Percentiles rank a stretch among this genome's conserved stretches.
Conservation (phyloP, 2,797 vertebrate genomes). For the Melopsittacus undulatus region DNA sequence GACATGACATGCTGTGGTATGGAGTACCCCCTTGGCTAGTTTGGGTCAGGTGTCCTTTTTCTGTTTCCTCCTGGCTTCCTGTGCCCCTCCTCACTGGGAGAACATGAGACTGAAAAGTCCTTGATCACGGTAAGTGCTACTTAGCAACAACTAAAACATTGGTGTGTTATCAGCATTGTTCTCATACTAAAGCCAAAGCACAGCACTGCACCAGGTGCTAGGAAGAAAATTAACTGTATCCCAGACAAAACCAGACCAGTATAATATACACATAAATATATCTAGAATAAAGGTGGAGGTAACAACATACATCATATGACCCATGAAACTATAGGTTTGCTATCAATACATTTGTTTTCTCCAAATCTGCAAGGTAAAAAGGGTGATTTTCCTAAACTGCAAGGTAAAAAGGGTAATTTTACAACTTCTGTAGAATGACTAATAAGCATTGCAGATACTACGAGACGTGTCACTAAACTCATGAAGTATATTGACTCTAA, state of each 20-base stretch:
- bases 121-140: background rate
- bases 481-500: background rate
- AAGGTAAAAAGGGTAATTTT: background rate
- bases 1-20: background rate
- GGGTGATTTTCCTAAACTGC: background rate
- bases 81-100: background rate
- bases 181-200: background rate
- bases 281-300: background rate
- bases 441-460: background rate
- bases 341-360: background rate
- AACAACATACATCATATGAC: background rate
- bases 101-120: background rate
- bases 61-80: background rate
- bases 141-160: background rate
- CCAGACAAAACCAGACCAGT: background rate
- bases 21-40: background rate
- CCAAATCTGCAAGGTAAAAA: background rate
- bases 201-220: background rate
- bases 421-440: background rate
- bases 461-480: background rate
- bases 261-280: background rate
- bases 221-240: background rate
- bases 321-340: background rate
- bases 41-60: background rate
- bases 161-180: background rate